Evolutionary conservation across 2,113 vertebrate genomes (phyloP).

Genomic region (Dascyllus trimaculatus): DNA sequence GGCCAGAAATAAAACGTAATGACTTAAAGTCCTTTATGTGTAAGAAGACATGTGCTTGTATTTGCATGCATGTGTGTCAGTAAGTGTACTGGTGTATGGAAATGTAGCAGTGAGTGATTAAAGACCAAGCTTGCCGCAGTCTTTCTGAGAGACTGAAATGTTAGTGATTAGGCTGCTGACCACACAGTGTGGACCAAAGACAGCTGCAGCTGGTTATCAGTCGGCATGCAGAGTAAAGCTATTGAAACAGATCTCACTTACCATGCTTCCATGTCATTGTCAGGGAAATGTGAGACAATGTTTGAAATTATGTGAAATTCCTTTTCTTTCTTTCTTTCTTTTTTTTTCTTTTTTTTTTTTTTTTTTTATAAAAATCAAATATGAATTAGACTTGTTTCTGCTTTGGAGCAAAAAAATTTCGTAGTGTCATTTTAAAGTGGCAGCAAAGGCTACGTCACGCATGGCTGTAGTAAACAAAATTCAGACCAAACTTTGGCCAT

Average conservation of each 20-base stretch:
- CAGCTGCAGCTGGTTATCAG: slow-evolving; percentile 77
- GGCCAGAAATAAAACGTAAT: not conserved
- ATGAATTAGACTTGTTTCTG: too few species aligned
- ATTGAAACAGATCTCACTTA: slow-evolving; percentile 39
- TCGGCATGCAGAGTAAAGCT: slow-evolving; percentile 8
- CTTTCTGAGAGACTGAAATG: slow-evolving; percentile 67
- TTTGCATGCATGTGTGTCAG: slow-evolving; percentile 35
- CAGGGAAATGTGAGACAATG: too few species aligned
- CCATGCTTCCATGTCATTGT: too few species aligned
- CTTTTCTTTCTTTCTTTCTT: too few species aligned
- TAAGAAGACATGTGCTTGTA: not conserved
- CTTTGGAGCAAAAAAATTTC: too few species aligned
- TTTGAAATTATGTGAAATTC: too few species aligned
- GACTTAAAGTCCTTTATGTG: not conserved
- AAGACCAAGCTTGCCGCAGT: slow-evolving; percentile 44
- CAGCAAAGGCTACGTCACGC: too few species aligned
- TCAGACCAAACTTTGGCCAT: too few species aligned
- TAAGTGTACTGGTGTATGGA: slow-evolving; percentile 11
- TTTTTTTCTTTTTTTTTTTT: too few species aligned
- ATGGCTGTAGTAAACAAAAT: too few species aligned
- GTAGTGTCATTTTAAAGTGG: too few species aligned
- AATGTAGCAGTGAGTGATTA: slow-evolving; percentile 55
- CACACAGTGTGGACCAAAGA: slow-evolving; percentile 53
- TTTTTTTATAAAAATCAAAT: too few species aligned
- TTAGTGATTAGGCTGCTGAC: slow-evolving; percentile 64